These are phyloP conservation scores for Diabrotica undecimpunctata DNA, from an alignment of 1,140 invertebrate species.

Conservation along the genomic window DNA sequence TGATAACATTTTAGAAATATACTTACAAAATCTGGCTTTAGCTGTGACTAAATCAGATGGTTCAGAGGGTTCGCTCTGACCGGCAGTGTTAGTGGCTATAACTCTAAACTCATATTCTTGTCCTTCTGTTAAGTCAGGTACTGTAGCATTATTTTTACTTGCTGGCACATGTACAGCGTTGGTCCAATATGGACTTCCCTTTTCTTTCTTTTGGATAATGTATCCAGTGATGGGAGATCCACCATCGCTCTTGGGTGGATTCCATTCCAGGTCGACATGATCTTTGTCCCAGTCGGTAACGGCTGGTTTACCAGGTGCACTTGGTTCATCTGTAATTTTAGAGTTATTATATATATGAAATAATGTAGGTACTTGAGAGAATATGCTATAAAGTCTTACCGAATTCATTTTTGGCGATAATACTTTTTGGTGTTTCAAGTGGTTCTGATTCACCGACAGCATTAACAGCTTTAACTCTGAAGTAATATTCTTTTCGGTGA, in stretches of 20 bases:
- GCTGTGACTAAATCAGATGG: slow-evolving; percentile 84
- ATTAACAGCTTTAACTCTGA: slow-evolving; percentile 90
- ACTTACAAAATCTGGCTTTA: slow-evolving; percentile 76
- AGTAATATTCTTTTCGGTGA: slow-evolving; percentile 90
- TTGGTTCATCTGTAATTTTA: slow-evolving; percentile 77
- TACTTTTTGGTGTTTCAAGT: slow-evolving; percentile 77
- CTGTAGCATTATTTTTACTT: slow-evolving; percentile 70
- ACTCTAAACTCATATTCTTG: slow-evolving; percentile 97
- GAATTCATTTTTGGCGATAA: slow-evolving; percentile 92
- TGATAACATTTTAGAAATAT: not conserved
- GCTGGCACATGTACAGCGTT: slow-evolving; percentile 84
- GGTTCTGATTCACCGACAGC: slow-evolving; percentile 92
- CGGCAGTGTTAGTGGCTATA: slow-evolving; percentile 92
- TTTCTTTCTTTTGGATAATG: slow-evolving; percentile 93
- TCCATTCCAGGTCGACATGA: slow-evolving; percentile 89
- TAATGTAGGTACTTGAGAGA: too few relatives aligned
- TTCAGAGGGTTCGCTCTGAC: slow-evolving; percentile 91
- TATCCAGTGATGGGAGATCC: slow-evolving; percentile 91
- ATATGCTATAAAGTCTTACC: slow-evolving; percentile 45
- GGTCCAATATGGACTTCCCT: slow-evolving; percentile 84
- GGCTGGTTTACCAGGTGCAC: slow-evolving; percentile 83
- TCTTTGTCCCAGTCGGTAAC: slow-evolving; percentile 91
- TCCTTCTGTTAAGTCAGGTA: slow-evolving; percentile 86
- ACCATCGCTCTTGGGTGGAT: slow-evolving; percentile 79
- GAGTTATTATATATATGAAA: too few relatives aligned